A percentile compares a stretch with the other conserved stretches of the same genome.
These are phyloP conservation scores for Drosophila funebris DNA, from an alignment of 1,140 invertebrate species.

Conservation along the genomic window DNA sequence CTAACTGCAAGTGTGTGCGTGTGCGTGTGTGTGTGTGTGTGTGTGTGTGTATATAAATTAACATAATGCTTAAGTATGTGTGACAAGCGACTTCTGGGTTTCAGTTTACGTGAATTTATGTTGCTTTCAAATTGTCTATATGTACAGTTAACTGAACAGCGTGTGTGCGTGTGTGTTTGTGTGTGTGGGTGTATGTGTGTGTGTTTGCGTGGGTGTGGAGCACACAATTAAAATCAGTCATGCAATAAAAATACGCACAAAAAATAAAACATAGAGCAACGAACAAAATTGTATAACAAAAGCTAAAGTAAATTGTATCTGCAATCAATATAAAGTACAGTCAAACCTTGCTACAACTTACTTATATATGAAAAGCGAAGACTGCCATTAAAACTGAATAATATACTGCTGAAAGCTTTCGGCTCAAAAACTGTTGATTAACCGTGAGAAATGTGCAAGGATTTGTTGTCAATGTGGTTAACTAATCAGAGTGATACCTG, in stretches of 20 bases:
- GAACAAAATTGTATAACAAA: constrained; percentile 52
- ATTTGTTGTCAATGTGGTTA: neutral
- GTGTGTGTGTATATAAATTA: constrained; percentile 70
- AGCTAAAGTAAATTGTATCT: constrained; percentile 25
- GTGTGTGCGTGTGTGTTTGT: neutral
- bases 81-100: constrained; percentile 79
- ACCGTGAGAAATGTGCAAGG: neutral
- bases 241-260: constrained; percentile 60
- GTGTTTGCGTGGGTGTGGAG: neutral
- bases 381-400: neutral
- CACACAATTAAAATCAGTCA: constrained; percentile 65
- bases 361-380: neutral
- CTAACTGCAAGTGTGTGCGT: constrained; percentile 8
- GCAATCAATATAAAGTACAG: constrained; percentile 51
- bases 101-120: constrained; percentile 74
- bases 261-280: constrained; percentile 9
- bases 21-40: constrained; percentile 20
- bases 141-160: constrained; percentile 4
- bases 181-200: neutral
- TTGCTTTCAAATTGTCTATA: constrained; percentile 72
- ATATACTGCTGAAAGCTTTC: neutral
- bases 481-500: neutral
- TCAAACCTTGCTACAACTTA: neutral
- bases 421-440: neutral
- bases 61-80: constrained; percentile 80